Evolutionary conservation across 1,140 invertebrate genomes (phyloP).

Genomic region (Maniola jurtina): DNA sequence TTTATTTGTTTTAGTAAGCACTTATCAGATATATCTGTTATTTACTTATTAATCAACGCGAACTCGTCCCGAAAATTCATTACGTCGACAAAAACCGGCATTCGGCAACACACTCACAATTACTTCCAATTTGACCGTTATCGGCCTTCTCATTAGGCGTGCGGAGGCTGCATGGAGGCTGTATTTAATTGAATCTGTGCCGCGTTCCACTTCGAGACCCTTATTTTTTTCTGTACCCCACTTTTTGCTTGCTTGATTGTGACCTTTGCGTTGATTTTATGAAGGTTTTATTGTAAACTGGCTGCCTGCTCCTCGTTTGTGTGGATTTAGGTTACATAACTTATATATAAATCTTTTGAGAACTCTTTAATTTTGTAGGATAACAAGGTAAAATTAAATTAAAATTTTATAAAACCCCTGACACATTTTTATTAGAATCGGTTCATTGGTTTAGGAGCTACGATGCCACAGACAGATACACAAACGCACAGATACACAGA

Average conservation of each 20-base stretch:
- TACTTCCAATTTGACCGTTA: conserved; percentile 39
- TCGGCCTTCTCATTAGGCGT: conserved; percentile 37
- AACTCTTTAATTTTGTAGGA: too few relatives aligned
- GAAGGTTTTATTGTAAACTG: not conserved
- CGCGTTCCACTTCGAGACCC: conserved; percentile 28
- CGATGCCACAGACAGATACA: too few relatives aligned
- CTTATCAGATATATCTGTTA: not conserved
- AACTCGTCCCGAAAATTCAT: conserved; percentile 6
- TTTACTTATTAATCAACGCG: not conserved
- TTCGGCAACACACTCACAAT: conserved; percentile 21
- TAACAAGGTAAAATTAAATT: too few relatives aligned
- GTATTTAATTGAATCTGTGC: conserved; percentile 37
- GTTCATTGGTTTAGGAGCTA: too few relatives aligned
- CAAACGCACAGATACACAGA: too few relatives aligned
- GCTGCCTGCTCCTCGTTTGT: too few relatives aligned
- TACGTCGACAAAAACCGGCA: conserved; percentile 18
- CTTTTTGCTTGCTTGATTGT: conserved; percentile 14
- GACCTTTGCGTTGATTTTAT: not conserved
- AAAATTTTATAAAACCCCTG: too few relatives aligned
- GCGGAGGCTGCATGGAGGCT: conserved; percentile 34
- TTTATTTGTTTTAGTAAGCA: too few relatives aligned
- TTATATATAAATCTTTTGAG: too few relatives aligned
- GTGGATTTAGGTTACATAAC: too few relatives aligned
- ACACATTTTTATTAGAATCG: too few relatives aligned
- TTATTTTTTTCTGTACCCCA: conserved; percentile 21